Percentiles rank a stretch among this genome's conserved stretches.
These are phyloP conservation scores for Oithona nana DNA, from an alignment of 2,888 invertebrate genomes.

Conservation along the genomic window DNA sequence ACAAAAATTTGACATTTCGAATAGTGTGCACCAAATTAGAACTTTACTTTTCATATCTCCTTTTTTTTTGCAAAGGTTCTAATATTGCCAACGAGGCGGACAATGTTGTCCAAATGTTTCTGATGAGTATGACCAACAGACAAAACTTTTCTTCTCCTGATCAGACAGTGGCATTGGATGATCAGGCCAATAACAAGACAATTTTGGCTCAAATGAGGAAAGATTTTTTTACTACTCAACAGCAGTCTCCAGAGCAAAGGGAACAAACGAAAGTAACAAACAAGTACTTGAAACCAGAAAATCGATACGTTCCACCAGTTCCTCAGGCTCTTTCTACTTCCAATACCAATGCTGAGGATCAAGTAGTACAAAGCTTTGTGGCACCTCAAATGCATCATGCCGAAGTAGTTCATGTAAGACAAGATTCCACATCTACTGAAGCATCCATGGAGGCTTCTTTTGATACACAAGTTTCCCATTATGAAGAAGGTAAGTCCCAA, in stretches of 20 bases:
- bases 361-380: background rate
- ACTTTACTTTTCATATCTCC: too few relatives aligned
- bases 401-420: slow-evolving; percentile 1
- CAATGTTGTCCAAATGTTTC: background rate
- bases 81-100: too few relatives aligned
- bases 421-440: background rate
- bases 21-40: too few relatives aligned
- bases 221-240: background rate
- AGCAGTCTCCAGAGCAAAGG: background rate
- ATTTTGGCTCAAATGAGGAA: background rate
- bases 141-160: background rate
- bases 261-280: background rate
- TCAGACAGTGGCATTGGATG: background rate
- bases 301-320: background rate
- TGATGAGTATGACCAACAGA: background rate
- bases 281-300: background rate
- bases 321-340: background rate
- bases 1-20: too few relatives aligned
- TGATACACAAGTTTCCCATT: background rate
- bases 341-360: background rate
- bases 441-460: too few relatives aligned
- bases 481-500: background rate
- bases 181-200: background rate
- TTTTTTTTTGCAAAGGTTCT: too few relatives aligned
- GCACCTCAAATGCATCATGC: slow-evolving; percentile 8